Evolutionary conservation across 2,888 invertebrate genomes (phyloP).

Genomic region (Erebia palarica): DNA sequence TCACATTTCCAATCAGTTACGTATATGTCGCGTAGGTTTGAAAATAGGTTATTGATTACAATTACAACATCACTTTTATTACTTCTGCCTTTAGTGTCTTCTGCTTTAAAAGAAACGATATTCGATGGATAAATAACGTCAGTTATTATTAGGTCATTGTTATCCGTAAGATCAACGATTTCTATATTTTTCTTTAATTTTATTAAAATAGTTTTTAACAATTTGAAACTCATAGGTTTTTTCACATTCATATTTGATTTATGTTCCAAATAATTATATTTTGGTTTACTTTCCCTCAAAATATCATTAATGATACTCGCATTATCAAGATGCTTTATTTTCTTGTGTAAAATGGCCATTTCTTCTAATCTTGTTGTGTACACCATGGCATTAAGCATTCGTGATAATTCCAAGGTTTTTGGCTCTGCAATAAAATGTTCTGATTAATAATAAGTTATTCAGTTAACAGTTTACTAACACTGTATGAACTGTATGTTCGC

Average conservation of each 20-base stretch:
- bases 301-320: conserved; percentile 37
- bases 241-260: background rate
- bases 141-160: background rate
- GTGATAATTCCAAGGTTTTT: background rate
- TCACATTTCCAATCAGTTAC: conserved; percentile 12
- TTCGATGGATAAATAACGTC: background rate
- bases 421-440: background rate
- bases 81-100: background rate
- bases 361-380: conserved; percentile 54
- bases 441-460: background rate
- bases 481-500: background rate
- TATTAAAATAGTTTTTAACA: background rate
- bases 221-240: background rate
- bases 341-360: conserved; percentile 45
- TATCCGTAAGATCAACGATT: background rate
- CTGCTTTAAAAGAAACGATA: background rate
- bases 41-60: conserved; percentile 12
- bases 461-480: background rate
- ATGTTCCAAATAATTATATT: conserved; percentile 6
- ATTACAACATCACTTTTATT: conserved; percentile 6
- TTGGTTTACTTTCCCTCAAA: conserved; percentile 48
- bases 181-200: background rate
- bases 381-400: conserved; percentile 39
- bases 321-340: conserved; percentile 10
- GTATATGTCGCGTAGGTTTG: conserved; percentile 4